Conservation (phyloP, 2,888 invertebrate genomes). For the Brachylomia viminalis region DNA sequence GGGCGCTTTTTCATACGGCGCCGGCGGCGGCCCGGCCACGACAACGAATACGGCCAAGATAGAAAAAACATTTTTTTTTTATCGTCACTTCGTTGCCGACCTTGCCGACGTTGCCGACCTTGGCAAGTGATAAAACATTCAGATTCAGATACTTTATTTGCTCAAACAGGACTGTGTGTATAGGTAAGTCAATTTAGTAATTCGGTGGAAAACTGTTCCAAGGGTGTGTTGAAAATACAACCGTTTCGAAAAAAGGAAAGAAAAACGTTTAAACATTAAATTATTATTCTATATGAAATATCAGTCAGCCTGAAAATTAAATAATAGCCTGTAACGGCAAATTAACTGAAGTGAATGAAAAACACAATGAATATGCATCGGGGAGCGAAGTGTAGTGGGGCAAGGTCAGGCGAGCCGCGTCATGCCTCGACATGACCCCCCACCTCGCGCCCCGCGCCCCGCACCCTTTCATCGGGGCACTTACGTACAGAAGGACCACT, state of each 20-base stretch:
- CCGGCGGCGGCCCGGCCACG: no score
- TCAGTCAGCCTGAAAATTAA: conserved; percentile 8
- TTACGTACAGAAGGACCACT: background rate
- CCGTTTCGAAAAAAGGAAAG: background rate
- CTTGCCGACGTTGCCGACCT: no score
- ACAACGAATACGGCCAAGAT: no score
- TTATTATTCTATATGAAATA: background rate
- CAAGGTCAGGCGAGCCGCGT: conserved; percentile 50
- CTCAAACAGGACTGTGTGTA: no score
- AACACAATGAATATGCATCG: conserved; percentile 48
- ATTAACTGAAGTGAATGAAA: conserved; percentile 35
- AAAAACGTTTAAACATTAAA: background rate
- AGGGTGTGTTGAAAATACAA: background rate
- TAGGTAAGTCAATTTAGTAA: no score
- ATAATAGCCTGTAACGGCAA: conserved; percentile 17
- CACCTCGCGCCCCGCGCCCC: background rate
- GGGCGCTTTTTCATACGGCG: background rate
- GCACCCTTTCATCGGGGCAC: background rate
- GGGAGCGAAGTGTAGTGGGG: conserved; percentile 27
- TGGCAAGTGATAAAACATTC: background rate
- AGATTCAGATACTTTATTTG: no score
- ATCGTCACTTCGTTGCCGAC: background rate
- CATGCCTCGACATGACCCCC: background rate
- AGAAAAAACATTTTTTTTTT: background rate
- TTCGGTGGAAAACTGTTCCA: background rate